These are phyloP conservation scores for Hormiphora californensis DNA, from an alignment of 37 sponge, comb jelly and placozoan species.

Conservation along the genomic window DNA sequence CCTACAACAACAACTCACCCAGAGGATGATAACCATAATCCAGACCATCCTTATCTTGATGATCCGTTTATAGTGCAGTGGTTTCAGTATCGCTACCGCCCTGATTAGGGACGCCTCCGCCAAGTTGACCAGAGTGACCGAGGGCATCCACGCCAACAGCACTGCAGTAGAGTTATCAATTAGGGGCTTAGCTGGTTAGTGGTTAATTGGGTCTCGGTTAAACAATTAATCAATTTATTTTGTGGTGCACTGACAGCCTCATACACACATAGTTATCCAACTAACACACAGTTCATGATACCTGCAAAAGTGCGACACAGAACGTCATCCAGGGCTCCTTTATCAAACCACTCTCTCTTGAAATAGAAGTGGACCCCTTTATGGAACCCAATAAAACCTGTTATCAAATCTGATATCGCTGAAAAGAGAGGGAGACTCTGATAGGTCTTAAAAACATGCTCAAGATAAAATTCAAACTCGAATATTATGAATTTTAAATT, in stretches of 20 bases:
- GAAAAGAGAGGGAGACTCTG: neutral
- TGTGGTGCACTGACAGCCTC: too few relatives aligned
- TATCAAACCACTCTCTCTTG: neutral
- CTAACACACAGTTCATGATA: too few relatives aligned
- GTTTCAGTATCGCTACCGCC: neutral
- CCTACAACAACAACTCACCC: neutral
- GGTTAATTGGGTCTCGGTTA: too few relatives aligned
- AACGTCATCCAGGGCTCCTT: neutral
- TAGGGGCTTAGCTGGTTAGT: too few relatives aligned
- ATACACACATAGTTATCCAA: too few relatives aligned
- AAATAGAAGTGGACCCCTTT: conserved; percentile 1
- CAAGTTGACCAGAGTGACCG: neutral
- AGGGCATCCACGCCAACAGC: conserved; percentile 20
- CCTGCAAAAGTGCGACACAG: neutral
- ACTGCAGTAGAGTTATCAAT: neutral
- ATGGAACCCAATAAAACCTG: neutral
- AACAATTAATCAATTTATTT: too few relatives aligned
- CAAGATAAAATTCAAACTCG: too few relatives aligned
- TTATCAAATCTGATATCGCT: neutral
- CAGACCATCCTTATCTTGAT: neutral
- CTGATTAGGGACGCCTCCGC: neutral
- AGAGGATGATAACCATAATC: neutral
- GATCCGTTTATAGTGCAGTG: conserved; percentile 1
- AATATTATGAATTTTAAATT: too few relatives aligned
- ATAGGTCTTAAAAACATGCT: neutral